Evolutionary conservation across 2,797 vertebrate species (phyloP).

Genomic region (Fistularia tabacaria): DNA sequence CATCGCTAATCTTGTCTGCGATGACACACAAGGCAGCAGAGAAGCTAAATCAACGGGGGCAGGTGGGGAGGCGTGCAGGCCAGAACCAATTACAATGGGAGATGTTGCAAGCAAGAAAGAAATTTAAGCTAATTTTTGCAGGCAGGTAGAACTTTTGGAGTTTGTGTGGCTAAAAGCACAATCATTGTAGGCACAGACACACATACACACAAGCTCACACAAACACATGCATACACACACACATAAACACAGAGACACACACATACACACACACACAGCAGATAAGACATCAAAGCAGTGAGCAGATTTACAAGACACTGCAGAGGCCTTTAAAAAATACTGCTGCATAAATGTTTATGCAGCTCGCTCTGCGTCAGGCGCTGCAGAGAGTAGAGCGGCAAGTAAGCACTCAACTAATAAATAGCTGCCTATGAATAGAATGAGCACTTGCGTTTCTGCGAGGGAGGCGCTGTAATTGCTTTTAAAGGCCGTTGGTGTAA

Average conservation of each 20-base stretch:
- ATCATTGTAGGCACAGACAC: too few relatives aligned
- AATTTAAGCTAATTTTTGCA: too few relatives aligned
- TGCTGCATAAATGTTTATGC: conserved; percentile 89
- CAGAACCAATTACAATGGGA: too few relatives aligned
- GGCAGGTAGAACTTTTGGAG: too few relatives aligned
- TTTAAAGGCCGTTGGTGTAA: conserved; percentile 26
- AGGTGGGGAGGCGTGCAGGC: too few relatives aligned
- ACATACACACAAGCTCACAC: too few relatives aligned
- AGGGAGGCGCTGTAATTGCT: conserved; percentile 35
- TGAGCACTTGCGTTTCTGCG: conserved; percentile 19
- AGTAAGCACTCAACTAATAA: conserved; percentile 25
- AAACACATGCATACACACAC: conserved; percentile 18
- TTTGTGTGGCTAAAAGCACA: too few relatives aligned
- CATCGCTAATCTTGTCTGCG: conserved; percentile 3
- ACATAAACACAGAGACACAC: conserved; percentile 29
- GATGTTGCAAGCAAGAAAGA: too few relatives aligned
- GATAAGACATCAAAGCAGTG: conserved; percentile 92
- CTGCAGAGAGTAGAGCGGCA: conserved; percentile 54
- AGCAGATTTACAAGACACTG: conserved; percentile 80
- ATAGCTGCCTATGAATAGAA: conserved; percentile 37
- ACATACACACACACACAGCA: conserved; percentile 48
- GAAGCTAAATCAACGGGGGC: too few relatives aligned
- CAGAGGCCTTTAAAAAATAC: conserved; percentile 82
- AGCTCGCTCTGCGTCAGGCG: conserved; percentile 76
- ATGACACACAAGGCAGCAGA: background rate